Evolutionary conservation across 2,113 vertebrate genomes (phyloP).

Genomic region (Callipepla californica): DNA sequence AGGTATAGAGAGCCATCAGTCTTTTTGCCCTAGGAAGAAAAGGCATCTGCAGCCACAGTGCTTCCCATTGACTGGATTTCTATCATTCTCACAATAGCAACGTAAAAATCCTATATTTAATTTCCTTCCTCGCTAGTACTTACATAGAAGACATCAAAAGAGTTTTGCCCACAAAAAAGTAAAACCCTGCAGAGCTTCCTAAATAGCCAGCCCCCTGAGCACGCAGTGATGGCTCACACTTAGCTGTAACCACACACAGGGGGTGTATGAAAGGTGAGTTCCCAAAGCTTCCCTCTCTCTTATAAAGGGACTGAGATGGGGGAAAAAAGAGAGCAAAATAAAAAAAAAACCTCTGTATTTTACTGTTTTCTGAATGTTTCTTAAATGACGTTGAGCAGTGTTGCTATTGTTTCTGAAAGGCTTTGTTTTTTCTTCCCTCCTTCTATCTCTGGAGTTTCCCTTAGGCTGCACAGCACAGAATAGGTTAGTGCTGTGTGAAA

Average conservation of each 20-base stretch:
- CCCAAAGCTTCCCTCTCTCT: neutral
- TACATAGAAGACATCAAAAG: neutral
- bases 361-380: neutral
- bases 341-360: neutral
- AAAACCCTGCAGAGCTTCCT: neutral
- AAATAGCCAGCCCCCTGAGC: neutral
- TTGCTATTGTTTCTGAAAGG: conserved; percentile 21
- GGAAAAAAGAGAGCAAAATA: neutral
- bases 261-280: neutral
- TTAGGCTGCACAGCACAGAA: neutral
- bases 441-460: neutral
- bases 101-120: neutral
- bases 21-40: neutral
- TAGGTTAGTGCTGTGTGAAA: conserved; percentile 72
- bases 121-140: neutral
- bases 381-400: neutral
- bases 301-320: neutral
- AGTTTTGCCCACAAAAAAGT: neutral
- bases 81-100: neutral
- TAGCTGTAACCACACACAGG: neutral
- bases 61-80: neutral
- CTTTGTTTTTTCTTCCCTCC: neutral
- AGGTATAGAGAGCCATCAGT: neutral
- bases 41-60: neutral
- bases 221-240: neutral